Conservation (phyloP, 2,888 invertebrate species). For the Empis livida region DNA sequence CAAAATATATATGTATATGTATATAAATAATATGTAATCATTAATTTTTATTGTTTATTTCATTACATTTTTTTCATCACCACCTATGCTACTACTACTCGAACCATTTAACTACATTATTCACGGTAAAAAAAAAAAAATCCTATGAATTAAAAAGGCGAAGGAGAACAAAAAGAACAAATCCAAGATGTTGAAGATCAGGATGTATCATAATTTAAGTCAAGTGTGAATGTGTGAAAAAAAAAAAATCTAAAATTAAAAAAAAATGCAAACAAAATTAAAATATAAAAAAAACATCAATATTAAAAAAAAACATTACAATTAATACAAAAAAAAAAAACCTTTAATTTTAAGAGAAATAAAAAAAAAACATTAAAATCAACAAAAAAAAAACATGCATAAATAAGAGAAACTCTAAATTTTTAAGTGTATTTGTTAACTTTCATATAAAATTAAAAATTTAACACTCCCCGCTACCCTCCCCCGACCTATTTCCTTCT, state of each 20-base stretch:
- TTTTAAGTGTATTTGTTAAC: constrained; percentile 30
- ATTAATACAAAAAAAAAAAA: constrained; percentile 17
- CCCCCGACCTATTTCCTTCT: no score
- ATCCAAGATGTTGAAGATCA: constrained; percentile 90
- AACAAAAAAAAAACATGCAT: constrained; percentile 9
- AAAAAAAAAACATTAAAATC: constrained; percentile 12
- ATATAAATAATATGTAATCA: no score
- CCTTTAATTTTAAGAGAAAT: constrained; percentile 10
- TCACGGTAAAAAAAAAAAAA: no score
- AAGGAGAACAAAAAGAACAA: constrained; percentile 81
- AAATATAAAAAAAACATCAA: constrained; percentile 14
- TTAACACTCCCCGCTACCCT: no score
- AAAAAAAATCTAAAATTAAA: constrained; percentile 35
- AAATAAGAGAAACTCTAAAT: constrained; percentile 19
- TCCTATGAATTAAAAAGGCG: constrained; percentile 42
- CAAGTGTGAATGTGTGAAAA: constrained; percentile 29
- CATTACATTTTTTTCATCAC: no score
- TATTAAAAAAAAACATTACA: constrained; percentile 30
- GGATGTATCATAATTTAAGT: constrained; percentile 81
- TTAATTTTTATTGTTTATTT: no score
- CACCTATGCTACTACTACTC: no score
- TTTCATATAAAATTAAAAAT: neutral
- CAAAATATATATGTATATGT: no score
- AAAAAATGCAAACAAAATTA: constrained; percentile 8
- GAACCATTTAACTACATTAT: no score